Evolutionary conservation across 1,140 invertebrate species (phyloP).

Genomic region (Thereuonema tuberculata): DNA sequence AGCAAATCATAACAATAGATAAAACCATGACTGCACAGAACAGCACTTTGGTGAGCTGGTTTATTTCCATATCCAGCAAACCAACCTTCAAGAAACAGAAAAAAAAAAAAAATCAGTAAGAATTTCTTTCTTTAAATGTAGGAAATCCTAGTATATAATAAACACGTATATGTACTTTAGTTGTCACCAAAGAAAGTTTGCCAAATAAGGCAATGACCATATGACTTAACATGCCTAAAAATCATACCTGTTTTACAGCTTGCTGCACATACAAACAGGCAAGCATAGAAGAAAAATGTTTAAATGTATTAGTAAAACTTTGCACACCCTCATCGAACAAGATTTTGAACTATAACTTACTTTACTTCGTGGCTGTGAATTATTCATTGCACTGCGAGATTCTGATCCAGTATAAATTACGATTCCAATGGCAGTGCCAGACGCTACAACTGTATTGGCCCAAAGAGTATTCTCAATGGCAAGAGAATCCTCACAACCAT

Average conservation of each 20-base stretch:
- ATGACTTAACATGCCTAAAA: too few species aligned
- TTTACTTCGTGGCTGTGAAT: slow-evolving; percentile 84
- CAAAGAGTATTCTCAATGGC: slow-evolving; percentile 95
- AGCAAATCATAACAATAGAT: slow-evolving; percentile 83
- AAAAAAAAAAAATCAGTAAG: background rate
- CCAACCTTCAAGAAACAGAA: slow-evolving; percentile 45
- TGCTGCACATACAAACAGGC: too few species aligned
- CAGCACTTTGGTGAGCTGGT: slow-evolving; percentile 86
- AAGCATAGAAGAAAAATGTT: too few species aligned
- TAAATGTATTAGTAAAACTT: too few species aligned
- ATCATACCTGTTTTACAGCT: too few species aligned
- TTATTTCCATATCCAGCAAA: slow-evolving; percentile 86
- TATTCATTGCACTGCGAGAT: slow-evolving; percentile 96
- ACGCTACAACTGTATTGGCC: slow-evolving; percentile 96
- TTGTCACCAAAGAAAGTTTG: too few species aligned
- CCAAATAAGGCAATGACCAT: too few species aligned
- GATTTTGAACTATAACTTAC: too few species aligned
- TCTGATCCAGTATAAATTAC: slow-evolving; percentile 95
- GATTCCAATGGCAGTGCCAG: slow-evolving; percentile 80
- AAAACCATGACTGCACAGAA: slow-evolving; percentile 84
- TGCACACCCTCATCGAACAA: too few species aligned
- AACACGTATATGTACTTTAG: too few species aligned
- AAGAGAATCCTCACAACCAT: slow-evolving; percentile 57
- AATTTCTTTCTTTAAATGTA: slow-evolving; percentile 23
- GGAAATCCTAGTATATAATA: background rate